Conservation (phyloP, 2,113 vertebrate genomes). For the Sinocyclocheilus anshuiensis region DNA sequence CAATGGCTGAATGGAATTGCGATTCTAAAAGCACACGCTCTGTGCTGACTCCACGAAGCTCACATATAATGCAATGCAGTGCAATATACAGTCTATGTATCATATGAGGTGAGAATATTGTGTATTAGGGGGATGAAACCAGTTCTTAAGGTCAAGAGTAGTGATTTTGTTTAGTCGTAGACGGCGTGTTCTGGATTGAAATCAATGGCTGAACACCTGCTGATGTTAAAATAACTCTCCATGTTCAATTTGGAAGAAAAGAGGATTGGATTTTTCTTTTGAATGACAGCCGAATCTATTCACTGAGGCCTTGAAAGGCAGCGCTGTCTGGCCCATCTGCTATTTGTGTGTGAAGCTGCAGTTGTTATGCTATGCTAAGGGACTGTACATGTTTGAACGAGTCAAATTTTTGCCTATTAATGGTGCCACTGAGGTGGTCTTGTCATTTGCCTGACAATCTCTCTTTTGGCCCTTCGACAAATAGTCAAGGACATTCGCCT, state of each 20-base stretch:
- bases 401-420: neutral
- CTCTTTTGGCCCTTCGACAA: slow-evolving; percentile 13
- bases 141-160: neutral
- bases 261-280: slow-evolving; percentile 36
- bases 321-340: neutral
- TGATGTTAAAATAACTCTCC: slow-evolving; percentile 18
- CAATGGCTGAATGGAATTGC: neutral
- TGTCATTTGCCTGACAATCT: slow-evolving; percentile 28
- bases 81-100: neutral
- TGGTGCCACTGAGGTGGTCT: neutral
- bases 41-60: neutral
- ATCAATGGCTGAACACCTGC: slow-evolving; percentile 25
- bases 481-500: neutral
- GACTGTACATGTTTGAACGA: neutral
- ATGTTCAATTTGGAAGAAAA: slow-evolving; percentile 14
- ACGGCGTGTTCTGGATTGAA: neutral
- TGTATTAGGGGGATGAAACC: neutral
- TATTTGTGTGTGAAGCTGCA: slow-evolving; percentile 5
- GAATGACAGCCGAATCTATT: slow-evolving; percentile 36
- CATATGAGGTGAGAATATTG: neutral
- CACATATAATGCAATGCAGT: neutral
- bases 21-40: neutral
- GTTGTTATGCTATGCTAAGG: slow-evolving; percentile 14
- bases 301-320: slow-evolving; percentile 19
- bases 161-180: neutral